phyloP scores from a whole-genome alignment of 2,113 vertebrate species.

The Nettapus auritus region DNA sequence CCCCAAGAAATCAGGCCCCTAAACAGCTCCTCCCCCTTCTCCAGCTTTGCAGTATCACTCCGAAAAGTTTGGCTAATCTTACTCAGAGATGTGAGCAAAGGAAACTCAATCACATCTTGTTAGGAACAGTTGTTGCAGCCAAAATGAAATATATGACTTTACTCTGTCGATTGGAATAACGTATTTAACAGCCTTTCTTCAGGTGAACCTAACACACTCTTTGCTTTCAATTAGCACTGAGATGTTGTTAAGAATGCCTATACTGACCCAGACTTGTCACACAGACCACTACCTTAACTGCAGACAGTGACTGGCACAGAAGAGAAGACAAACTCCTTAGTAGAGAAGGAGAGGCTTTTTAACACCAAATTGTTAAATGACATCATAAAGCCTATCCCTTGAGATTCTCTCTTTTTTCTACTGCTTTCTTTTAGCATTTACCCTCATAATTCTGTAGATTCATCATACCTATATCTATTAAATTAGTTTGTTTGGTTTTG shows the following conservation, averaged over 20 bases:
- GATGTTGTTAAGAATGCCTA: neutral
- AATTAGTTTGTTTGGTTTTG: neutral
- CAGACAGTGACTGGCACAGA: neutral
- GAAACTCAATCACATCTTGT: neutral
- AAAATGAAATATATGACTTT: neutral
- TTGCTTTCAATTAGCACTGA: neutral
- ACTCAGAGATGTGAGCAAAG: fast-evolving
- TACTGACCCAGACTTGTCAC: neutral
- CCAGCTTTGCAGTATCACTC: neutral
- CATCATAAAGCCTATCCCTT: neutral
- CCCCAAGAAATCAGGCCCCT: neutral
- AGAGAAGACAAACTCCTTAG: neutral
- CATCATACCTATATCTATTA: neutral
- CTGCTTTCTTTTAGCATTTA: neutral
- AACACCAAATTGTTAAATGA: neutral
- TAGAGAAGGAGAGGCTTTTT: neutral
- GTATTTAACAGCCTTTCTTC: neutral
- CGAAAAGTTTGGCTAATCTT: neutral
- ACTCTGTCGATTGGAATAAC: neutral
- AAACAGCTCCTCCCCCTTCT: neutral
- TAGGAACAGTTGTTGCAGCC: neutral
- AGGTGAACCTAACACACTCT: neutral
- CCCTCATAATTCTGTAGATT: neutral
- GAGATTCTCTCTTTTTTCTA: neutral
- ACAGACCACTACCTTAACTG: neutral